These are phyloP conservation scores for Phymorhynchus buccinoides DNA, from an alignment of 1,140 invertebrate species.

Conservation along the genomic window DNA sequence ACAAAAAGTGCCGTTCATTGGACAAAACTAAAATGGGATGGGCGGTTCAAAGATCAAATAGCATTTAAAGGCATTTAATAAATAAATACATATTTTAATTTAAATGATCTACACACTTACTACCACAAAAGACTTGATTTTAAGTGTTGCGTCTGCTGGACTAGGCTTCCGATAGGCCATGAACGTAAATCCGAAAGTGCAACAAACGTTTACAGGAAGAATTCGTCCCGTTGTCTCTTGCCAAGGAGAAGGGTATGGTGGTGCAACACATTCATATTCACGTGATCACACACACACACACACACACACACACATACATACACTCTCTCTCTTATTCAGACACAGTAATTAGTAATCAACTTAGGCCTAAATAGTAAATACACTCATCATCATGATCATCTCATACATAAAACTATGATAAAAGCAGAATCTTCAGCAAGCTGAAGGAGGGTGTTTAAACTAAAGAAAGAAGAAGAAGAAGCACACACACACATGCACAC, in stretches of 20 bases:
- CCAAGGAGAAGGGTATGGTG: too few species aligned
- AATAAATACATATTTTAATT: neutral
- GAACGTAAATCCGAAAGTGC: neutral
- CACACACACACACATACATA: neutral
- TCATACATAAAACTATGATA: too few species aligned
- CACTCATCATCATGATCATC: too few species aligned
- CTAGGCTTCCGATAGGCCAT: neutral
- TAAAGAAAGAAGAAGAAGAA: neutral
- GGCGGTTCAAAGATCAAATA: neutral
- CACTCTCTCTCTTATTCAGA: too few species aligned
- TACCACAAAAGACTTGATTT: neutral
- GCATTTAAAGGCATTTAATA: neutral
- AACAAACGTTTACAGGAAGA: neutral
- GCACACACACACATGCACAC: too few species aligned
- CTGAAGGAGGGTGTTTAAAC: neutral
- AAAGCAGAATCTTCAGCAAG: too few species aligned
- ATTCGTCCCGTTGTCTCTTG: neutral
- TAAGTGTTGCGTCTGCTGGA: neutral
- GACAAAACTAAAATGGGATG: slow-evolving; percentile 1
- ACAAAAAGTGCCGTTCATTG: neutral
- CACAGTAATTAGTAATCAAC: too few species aligned
- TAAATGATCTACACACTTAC: neutral
- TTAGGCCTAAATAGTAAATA: too few species aligned
- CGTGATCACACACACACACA: slow-evolving; percentile 5
- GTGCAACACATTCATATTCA: too few species aligned